phyloP scores from a whole-genome alignment of 2,797 vertebrate genomes.

The Triplophysa yarkandensis region DNA sequence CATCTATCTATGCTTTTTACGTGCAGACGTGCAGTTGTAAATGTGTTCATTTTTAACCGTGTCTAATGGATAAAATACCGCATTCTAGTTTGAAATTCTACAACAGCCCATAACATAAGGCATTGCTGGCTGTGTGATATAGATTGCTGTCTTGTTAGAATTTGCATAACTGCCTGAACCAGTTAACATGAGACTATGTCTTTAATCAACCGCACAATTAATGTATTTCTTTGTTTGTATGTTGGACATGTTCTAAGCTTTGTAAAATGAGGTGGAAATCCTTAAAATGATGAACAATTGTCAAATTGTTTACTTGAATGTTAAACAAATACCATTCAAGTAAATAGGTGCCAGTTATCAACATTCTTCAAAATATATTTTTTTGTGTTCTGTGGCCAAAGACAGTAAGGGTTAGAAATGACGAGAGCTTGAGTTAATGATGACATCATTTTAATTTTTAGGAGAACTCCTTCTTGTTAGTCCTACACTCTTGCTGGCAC shows the following conservation, averaged over 20 bases:
- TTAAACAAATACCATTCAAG: too few species aligned
- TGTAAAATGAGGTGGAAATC: slow-evolving; percentile 10
- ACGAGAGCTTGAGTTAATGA: too few species aligned
- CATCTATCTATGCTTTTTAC: slow-evolving; percentile 42
- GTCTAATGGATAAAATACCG: slow-evolving; percentile 47
- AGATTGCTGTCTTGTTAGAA: background rate
- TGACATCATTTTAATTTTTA: too few species aligned
- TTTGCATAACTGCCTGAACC: background rate
- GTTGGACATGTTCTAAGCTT: slow-evolving; percentile 7
- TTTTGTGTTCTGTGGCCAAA: too few species aligned
- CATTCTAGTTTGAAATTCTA: slow-evolving; percentile 37
- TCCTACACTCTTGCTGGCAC: background rate
- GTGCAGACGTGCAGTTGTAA: slow-evolving; percentile 46
- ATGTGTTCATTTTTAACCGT: slow-evolving; percentile 49
- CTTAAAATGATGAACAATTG: slow-evolving; percentile 21
- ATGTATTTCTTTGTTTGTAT: slow-evolving; percentile 32
- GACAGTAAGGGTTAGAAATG: too few species aligned
- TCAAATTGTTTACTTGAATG: too few species aligned
- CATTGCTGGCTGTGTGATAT: slow-evolving; percentile 30
- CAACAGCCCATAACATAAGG: slow-evolving; percentile 31
- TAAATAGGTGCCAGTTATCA: too few species aligned
- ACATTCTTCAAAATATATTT: too few species aligned
- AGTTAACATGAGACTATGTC: slow-evolving; percentile 5
- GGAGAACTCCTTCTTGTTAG: too few species aligned
- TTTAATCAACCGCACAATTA: background rate